These are phyloP conservation scores for Onychomys leucogaster DNA, from an alignment of 2,797 vertebrate species.

Conservation along the genomic window DNA sequence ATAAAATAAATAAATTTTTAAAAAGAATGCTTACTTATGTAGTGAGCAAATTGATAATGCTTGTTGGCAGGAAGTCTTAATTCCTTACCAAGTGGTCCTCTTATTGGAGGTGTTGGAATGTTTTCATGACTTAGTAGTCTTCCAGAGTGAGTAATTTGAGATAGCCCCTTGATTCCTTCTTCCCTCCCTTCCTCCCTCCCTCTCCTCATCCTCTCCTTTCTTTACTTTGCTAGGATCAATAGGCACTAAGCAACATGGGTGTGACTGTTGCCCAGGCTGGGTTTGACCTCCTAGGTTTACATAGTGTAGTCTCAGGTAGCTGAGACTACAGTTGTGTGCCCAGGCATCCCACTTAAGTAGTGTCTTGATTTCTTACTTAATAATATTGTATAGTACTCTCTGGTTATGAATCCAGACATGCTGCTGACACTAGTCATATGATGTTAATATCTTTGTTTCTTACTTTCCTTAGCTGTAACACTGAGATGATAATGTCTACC, in stretches of 20 bases:
- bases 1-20: background rate
- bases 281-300: background rate
- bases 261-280: background rate
- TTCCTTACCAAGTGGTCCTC: background rate
- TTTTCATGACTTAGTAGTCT: background rate
- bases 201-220: background rate
- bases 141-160: background rate
- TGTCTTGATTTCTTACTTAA: background rate
- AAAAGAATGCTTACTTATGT: background rate
- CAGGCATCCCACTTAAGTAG: background rate
- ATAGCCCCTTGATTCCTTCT: background rate
- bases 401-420: background rate
- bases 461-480: background rate
- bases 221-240: background rate
- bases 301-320: background rate
- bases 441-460: background rate
- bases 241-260: background rate
- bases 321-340: background rate
- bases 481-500: background rate
- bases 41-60: background rate
- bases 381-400: background rate
- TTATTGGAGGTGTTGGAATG: background rate
- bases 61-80: background rate
- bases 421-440: background rate
- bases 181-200: background rate